These are phyloP conservation scores for Paramuricea clavata DNA, from an alignment of 92 coral and sea anemone genomes.

Conservation along the genomic window DNA sequence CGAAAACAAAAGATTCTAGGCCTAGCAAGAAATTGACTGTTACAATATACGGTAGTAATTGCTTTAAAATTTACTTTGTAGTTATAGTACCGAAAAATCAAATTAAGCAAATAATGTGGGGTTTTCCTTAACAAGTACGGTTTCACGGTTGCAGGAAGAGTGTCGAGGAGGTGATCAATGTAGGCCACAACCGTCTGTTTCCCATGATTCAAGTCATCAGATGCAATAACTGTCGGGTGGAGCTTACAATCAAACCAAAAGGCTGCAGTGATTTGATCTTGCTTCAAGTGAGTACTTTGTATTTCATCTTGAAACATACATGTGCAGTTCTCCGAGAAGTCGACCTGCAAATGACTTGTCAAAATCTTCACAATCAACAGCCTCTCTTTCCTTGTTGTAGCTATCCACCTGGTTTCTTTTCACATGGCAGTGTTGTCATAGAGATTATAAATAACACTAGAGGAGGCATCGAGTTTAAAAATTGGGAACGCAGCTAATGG, in stretches of 20 bases:
- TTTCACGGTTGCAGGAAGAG: constrained; percentile 58
- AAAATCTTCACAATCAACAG: constrained; percentile 53
- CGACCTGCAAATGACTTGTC: constrained; percentile 44
- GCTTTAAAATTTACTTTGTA: too few species aligned
- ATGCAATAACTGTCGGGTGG: constrained; percentile 51
- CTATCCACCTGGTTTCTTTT: constrained; percentile 55
- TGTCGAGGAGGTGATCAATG: background rate
- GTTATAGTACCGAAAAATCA: too few species aligned
- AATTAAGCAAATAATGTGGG: too few species aligned
- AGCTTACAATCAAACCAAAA: constrained; percentile 39
- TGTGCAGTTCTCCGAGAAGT: constrained; percentile 54
- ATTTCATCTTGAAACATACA: constrained; percentile 55
- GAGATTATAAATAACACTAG: too few species aligned
- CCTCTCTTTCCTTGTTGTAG: constrained; percentile 54
- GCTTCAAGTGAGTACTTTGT: constrained; percentile 42
- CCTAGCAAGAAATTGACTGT: too few species aligned
- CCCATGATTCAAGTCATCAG: constrained; percentile 49
- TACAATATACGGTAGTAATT: too few species aligned
- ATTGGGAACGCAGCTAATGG: too few species aligned
- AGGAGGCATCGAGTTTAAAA: too few species aligned
- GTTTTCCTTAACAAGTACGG: too few species aligned
- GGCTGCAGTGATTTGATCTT: constrained; percentile 50
- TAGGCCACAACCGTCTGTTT: constrained; percentile 12
- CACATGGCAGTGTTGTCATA: constrained; percentile 58
- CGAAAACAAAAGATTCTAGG: too few species aligned